A percentile compares a stretch with the other conserved stretches of the same genome.
Evolutionary conservation across 2,113 vertebrate genomes (phyloP).

Genomic region (Numenius arquata): DNA sequence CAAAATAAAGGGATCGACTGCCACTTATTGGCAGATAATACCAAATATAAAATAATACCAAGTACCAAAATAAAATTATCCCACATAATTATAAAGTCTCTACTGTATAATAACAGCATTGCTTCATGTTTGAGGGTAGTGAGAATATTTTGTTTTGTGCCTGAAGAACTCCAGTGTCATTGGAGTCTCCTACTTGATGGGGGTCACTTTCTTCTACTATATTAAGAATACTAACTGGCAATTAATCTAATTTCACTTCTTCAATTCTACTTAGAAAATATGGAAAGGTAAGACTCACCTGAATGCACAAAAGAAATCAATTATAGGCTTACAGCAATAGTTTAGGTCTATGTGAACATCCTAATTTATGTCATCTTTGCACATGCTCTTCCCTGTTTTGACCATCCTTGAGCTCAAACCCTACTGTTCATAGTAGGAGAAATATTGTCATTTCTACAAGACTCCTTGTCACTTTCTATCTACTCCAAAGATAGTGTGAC

Average conservation of each 20-base stretch:
- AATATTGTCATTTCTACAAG: background rate
- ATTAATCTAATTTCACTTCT: background rate
- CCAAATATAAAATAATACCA: no score
- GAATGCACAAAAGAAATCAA: background rate
- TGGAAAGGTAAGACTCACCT: background rate
- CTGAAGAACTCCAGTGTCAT: accelerated
- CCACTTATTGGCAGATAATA: no score
- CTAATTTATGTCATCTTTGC: background rate
- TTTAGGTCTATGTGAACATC: background rate
- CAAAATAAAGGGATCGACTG: background rate
- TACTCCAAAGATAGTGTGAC: background rate
- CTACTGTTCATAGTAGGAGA: background rate
- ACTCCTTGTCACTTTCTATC: background rate
- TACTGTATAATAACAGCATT: background rate
- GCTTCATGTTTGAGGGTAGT: background rate
- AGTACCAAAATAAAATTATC: background rate
- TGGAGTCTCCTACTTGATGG: background rate
- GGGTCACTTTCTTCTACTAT: background rate
- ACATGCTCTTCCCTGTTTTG: background rate
- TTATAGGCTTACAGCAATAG: background rate
- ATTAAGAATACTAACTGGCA: background rate
- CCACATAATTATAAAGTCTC: background rate
- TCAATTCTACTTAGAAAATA: background rate
- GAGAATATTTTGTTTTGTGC: background rate
- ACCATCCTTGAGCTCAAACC: background rate